A percentile compares a stretch with the other conserved stretches of the same genome.
Conservation (phyloP, 2,113 vertebrate genomes). For the Lampris incognitus region DNA sequence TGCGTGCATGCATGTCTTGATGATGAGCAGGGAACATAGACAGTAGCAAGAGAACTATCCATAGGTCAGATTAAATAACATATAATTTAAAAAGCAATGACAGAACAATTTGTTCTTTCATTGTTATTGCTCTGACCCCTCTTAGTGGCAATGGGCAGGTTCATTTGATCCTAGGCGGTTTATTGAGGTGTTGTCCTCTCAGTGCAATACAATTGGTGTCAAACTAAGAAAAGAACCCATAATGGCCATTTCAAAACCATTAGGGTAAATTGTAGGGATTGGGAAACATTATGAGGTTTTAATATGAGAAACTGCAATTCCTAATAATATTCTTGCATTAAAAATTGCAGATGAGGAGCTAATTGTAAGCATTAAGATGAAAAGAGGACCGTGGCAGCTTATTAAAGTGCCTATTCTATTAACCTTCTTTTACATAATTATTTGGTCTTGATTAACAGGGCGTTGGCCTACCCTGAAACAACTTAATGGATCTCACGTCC, state of each 20-base stretch:
- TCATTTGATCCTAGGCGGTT: constrained; percentile 87
- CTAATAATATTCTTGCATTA: constrained; percentile 64
- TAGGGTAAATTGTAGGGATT: constrained; percentile 63
- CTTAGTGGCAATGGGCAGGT: constrained; percentile 90
- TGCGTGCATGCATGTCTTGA: constrained; percentile 40
- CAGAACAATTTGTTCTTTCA: constrained; percentile 94
- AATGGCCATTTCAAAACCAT: constrained; percentile 68
- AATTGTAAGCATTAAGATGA: constrained; percentile 55
- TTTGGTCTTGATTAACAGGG: constrained; percentile 52
- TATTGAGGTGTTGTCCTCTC: constrained; percentile 86
- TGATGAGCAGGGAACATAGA: constrained; percentile 85
- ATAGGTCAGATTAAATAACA: constrained; percentile 98
- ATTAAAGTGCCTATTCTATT: constrained; percentile 67
- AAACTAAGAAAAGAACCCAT: constrained; percentile 60
- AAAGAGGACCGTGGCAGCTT: constrained; percentile 48
- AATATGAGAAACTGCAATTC: constrained; percentile 63
- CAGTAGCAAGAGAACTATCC: constrained; percentile 83
- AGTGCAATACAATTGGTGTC: constrained; percentile 72
- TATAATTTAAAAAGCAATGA: constrained; percentile 97
- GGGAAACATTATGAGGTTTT: constrained; percentile 56
- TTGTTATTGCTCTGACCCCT: constrained; percentile 97
- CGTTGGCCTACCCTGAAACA: constrained; percentile 45
- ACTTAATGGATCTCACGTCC: constrained; percentile 54
- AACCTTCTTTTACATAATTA: constrained; percentile 56
- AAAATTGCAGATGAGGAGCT: constrained; percentile 64